Conservation (phyloP, 2,113 vertebrate genomes). For the Tylochromis polylepis region DNA sequence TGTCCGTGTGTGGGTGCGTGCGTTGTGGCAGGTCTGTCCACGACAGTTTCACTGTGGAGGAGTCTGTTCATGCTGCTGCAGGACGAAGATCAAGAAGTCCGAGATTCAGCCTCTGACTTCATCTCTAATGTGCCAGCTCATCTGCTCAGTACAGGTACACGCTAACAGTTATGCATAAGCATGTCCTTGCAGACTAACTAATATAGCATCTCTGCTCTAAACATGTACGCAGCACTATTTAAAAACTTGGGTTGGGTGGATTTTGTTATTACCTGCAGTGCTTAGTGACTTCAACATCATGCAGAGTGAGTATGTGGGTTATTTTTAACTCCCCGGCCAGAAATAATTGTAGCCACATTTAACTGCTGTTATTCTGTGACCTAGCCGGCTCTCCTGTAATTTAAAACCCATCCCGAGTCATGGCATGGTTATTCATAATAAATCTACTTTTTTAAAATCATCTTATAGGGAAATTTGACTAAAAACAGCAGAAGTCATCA, state of each 20-base stretch:
- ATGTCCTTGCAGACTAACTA: background rate
- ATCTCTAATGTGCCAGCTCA: slow-evolving; percentile 70
- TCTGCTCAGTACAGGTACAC: slow-evolving; percentile 75
- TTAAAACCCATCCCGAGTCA: background rate
- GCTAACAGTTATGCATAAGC: background rate
- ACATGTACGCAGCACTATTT: background rate
- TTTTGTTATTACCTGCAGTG: background rate
- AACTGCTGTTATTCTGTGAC: background rate
- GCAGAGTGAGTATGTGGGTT: background rate
- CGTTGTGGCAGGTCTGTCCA: slow-evolving; percentile 72
- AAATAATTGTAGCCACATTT: background rate
- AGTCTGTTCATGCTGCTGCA: slow-evolving; percentile 85
- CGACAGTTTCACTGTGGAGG: slow-evolving; percentile 83
- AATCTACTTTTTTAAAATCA: background rate
- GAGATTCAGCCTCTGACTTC: slow-evolving; percentile 81
- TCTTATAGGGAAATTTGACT: background rate
- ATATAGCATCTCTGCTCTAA: background rate
- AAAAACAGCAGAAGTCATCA: background rate
- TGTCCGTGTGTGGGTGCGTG: background rate
- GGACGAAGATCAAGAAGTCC: slow-evolving; percentile 85
- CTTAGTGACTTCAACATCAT: background rate
- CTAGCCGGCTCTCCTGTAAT: background rate
- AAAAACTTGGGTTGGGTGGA: background rate
- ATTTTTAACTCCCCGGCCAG: background rate
- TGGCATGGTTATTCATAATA: background rate